A percentile compares a stretch with the other conserved stretches of the same genome.
phyloP scores from a whole-genome alignment of 2,888 invertebrate species.

The Lomographa bimaculata region DNA sequence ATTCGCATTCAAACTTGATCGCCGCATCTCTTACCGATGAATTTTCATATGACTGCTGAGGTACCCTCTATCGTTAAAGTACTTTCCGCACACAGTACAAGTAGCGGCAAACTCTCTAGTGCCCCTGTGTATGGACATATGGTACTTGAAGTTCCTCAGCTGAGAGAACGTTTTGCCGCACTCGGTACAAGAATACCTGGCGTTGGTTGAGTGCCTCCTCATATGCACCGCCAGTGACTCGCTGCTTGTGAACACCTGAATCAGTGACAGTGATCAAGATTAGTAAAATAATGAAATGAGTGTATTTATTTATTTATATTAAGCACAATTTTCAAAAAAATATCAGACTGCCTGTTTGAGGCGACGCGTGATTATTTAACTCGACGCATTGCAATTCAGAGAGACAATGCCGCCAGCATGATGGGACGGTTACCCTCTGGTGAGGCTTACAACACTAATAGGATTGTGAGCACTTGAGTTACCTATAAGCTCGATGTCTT shows the following conservation, averaged over 20 bases:
- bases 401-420: too few species aligned
- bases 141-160: constrained; percentile 92
- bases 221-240: constrained; percentile 48
- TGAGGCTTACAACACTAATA: too few species aligned
- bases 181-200: constrained; percentile 87
- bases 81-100: constrained; percentile 87
- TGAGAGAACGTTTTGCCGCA: constrained; percentile 93
- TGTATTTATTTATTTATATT: too few species aligned
- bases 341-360: too few species aligned
- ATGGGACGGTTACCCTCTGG: too few species aligned
- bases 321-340: too few species aligned
- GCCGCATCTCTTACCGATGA: constrained; percentile 77
- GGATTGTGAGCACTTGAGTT: too few species aligned
- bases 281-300: too few species aligned
- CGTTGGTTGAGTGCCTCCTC: constrained; percentile 50
- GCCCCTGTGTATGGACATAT: constrained; percentile 91
- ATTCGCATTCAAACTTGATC: constrained; percentile 4
- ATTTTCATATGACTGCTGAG: constrained; percentile 94
- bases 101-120: constrained; percentile 91
- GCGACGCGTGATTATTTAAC: too few species aligned
- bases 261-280: background rate
- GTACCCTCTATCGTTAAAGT: constrained; percentile 93
- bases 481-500: too few species aligned
- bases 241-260: constrained; percentile 52
- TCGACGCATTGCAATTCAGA: too few species aligned